Conservation (phyloP, 2,888 invertebrate species). For the Drosophila pseudotakahashii region DNA sequence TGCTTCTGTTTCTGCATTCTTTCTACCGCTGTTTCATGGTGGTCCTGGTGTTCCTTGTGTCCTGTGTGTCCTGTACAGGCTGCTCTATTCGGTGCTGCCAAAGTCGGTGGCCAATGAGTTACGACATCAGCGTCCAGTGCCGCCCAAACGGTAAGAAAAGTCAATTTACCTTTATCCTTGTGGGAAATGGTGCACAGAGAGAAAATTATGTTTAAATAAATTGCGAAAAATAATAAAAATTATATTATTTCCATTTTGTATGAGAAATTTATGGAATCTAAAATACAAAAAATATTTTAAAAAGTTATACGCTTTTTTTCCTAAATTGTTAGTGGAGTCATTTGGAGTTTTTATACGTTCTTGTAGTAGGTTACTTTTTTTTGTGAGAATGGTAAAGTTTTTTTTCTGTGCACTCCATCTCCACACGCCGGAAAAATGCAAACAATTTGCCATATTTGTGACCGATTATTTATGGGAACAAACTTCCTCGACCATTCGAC, state of each 20-base stretch:
- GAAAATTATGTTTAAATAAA: background rate
- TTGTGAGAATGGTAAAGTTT: too few relatives aligned
- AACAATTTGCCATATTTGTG: constrained; percentile 56
- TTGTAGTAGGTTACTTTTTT: too few relatives aligned
- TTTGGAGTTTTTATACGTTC: too few relatives aligned
- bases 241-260: too few relatives aligned
- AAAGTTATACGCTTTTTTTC: too few relatives aligned
- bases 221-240: background rate
- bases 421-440: constrained; percentile 26
- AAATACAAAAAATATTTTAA: too few relatives aligned
- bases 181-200: constrained; percentile 11
- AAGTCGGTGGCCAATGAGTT: constrained; percentile 97
- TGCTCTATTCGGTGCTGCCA: constrained; percentile 96
- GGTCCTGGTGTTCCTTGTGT: too few relatives aligned
- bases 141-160: constrained; percentile 89
- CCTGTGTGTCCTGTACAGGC: constrained; percentile 85
- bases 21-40: constrained; percentile 1
- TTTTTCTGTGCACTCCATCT: background rate
- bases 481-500: constrained; percentile 46
- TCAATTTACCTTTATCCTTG: constrained; percentile 11
- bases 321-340: too few relatives aligned
- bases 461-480: constrained; percentile 57
- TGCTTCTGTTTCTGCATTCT: constrained; percentile 39
- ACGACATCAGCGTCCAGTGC: constrained; percentile 95
- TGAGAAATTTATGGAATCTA: too few relatives aligned